Base-by-base conservation (phyloP, 2,888 invertebrate species). In the Fabriciana adippe region DNA sequence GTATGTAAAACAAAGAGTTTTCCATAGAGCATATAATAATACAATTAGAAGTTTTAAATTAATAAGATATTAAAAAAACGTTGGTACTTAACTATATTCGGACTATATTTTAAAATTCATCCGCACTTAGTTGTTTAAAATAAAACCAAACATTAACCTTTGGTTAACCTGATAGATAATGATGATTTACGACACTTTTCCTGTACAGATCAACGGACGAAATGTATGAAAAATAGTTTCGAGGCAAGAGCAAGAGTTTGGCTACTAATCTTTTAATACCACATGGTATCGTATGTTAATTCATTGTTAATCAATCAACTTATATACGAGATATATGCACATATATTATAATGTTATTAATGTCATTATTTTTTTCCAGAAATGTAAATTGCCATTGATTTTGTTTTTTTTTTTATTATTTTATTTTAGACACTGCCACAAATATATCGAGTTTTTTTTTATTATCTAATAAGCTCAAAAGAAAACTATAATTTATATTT, bases 101-200 rank as follows among this genome's bases (percentile, higher is more conserved):
- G 59, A 59, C 59, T 31, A 4, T 48, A 59, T 26, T 48, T 59
- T 59, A 11, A 59, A 31, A 48, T 45, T 53, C 4, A 51, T 47
- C 55, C 61, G 55, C 48, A 55, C 35, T 41, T 41, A 11, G 35
- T 48, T 61, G 55, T 41, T 61, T 61, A 66, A 61, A 66, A 66
- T 66, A 61, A 61, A 53, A 61, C n/a, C 50, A 41, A 61, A 53
- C 51, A 53, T 61, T 66, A 61, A 66, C 55, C 61, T 66, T 66
- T 48, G 41, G 55, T 55, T 61, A 48, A 60, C 60, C 60, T 55
- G 41, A 54, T 55, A 47, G 31, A 53, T 35, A 31, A 26, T n/a
- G 31, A 54, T 59, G 59, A 64, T 68, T 64, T 61, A 68, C 51
- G 61, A 56, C 45, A 6, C n/a, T 31, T 41, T 51, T 55, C 48